Evolutionary conservation across 1,140 invertebrate genomes (phyloP).

Genomic region (Sycobia sp.): DNA sequence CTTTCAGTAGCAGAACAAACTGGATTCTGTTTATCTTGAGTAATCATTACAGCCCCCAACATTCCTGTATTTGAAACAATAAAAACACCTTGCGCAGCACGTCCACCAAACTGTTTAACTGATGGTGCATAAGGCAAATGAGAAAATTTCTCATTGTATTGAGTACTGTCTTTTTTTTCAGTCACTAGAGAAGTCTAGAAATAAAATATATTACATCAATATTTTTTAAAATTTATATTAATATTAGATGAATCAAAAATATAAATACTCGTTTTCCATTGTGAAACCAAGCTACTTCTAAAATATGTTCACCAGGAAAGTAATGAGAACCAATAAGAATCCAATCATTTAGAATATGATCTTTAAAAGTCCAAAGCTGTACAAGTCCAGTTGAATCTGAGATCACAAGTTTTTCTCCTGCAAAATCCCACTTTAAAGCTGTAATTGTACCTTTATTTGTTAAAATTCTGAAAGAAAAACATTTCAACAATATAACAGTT

Average conservation of each 20-base stretch:
- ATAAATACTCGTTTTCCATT: slow-evolving; percentile 75
- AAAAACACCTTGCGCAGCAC: slow-evolving; percentile 79
- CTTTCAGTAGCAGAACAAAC: slow-evolving; percentile 68
- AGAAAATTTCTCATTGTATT: slow-evolving; percentile 86
- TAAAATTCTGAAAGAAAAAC: slow-evolving; percentile 57
- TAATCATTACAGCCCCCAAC: slow-evolving; percentile 72
- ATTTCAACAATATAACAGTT: slow-evolving; percentile 12
- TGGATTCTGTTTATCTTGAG: slow-evolving; percentile 58
- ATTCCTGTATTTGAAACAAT: slow-evolving; percentile 85
- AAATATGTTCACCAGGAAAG: slow-evolving; percentile 79
- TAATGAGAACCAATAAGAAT: slow-evolving; percentile 56
- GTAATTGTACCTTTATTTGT: slow-evolving; percentile 70
- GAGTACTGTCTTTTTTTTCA: slow-evolving; percentile 80
- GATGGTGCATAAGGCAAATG: slow-evolving; percentile 78
- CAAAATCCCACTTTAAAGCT: slow-evolving; percentile 82
- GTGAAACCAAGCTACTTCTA: slow-evolving; percentile 82
- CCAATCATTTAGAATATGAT: slow-evolving; percentile 86
- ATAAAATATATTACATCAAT: slow-evolving; percentile 27
- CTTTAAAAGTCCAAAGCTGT: slow-evolving; percentile 77
- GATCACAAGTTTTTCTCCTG: slow-evolving; percentile 78
- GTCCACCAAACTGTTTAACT: slow-evolving; percentile 83
- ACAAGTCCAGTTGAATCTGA: slow-evolving; percentile 77
- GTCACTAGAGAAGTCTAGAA: slow-evolving; percentile 59
- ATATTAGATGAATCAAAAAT: too few species aligned
- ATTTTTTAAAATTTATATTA: slow-evolving; percentile 19